Conservation (phyloP, 2,888 invertebrate species). For the Tubiluchus corallicola region DNA sequence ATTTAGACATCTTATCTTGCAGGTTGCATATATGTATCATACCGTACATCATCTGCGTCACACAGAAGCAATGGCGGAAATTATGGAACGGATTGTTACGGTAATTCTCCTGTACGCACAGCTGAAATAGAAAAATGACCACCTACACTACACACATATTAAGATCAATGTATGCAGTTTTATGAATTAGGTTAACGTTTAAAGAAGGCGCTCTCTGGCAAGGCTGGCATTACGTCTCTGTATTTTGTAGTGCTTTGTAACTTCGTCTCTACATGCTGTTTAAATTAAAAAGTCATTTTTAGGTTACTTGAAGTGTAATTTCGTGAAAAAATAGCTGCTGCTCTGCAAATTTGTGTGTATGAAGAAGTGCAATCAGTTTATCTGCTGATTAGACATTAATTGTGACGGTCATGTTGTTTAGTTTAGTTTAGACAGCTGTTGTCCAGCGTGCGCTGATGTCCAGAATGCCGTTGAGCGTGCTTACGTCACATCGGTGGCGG, state of each 20-base stretch:
- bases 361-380: no score
- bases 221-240: not conserved
- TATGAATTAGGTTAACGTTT: not conserved
- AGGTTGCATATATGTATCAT: slow-evolving; percentile 29
- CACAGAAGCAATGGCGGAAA: slow-evolving; percentile 68
- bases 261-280: not conserved
- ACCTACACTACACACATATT: not conserved
- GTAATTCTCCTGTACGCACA: slow-evolving; percentile 37
- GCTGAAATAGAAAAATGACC: slow-evolving; percentile 16
- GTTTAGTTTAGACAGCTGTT: no score
- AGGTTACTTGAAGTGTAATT: no score
- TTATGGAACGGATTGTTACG: slow-evolving; percentile 73
- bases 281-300: no score
- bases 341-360: no score
- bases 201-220: not conserved
- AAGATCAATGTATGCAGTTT: not conserved
- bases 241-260: no score
- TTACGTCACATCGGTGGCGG: no score
- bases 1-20: slow-evolving; percentile 21
- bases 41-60: slow-evolving; percentile 56
- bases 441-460: no score
- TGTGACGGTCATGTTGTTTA: no score
- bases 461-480: no score
- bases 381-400: no score
- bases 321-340: no score